Conservation (phyloP, 2,113 vertebrate genomes). For the Perca schrenkii region DNA sequence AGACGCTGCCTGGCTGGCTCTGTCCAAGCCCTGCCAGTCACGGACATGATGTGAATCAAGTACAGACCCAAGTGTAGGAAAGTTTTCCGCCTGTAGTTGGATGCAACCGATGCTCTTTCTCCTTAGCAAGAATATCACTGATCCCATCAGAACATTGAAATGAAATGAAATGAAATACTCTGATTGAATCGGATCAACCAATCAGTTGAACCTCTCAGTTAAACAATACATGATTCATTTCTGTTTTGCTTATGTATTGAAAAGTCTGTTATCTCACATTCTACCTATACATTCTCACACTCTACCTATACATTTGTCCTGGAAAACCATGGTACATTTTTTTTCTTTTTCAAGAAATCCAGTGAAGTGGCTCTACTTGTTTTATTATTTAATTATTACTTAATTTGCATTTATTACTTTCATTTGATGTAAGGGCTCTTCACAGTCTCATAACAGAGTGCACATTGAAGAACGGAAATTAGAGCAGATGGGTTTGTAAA, state of each 20-base stretch:
- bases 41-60: slow-evolving; percentile 30
- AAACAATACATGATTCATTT: neutral
- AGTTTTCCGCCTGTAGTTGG: neutral
- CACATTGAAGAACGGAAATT: neutral
- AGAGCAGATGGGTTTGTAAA: neutral
- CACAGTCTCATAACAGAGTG: neutral
- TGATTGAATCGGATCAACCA: neutral
- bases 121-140: neutral
- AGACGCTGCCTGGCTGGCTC: slow-evolving; percentile 23
- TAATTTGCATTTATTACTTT: neutral
- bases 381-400: no score
- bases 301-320: neutral
- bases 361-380: slow-evolving; percentile 1
- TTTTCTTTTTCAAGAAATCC: neutral
- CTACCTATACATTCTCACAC: no score
- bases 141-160: neutral
- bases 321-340: neutral
- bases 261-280: neutral
- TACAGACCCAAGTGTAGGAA: neutral
- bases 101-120: slow-evolving; percentile 2
- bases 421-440: neutral
- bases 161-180: neutral
- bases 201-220: neutral
- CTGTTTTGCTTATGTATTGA: neutral
- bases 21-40: neutral